Evolutionary conservation across 2,113 vertebrate genomes (phyloP), one percentile per base, ranked within the genome.

Genomic region (Malurus alboscapulatus): DNA sequence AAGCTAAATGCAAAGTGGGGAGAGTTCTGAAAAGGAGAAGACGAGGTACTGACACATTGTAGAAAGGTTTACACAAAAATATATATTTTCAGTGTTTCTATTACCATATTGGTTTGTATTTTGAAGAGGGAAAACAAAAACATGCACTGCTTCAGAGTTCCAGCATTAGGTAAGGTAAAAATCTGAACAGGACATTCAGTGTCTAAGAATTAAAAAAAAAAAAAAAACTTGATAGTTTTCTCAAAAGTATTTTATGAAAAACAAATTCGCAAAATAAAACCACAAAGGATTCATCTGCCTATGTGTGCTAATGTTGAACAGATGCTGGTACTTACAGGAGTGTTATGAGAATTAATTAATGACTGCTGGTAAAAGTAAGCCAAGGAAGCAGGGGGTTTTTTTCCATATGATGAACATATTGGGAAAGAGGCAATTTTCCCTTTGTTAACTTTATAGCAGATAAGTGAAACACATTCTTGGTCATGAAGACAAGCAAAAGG

Each of bases 331-430:
- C 50, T 89, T 92, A 82, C 58, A 91, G 40, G 24, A 87, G 32
- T 40, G 74, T 59, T 96, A 72, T 47, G 84, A 94, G 78, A 76
- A 94, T 92, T 93, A 93, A 95, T 91, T 95, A 92, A 76, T 69
- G 66, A 82, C 42, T 62, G 18, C 18, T 79, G 54, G 10, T 77
- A 44, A 65, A 79, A 96, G 20, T 45, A 72, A 92, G 62, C 54
- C 44, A 26, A 76, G 40, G 55, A 87, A 89, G 17, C 22, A 54
- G 18, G n/a, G n/a, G 2, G 32, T 88, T 84, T 40, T 40, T 51
- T 48, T 61, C 62, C 15, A 15, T 87, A 51, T 47, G 58, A 50
- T 47, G 62, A 72, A 66, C 62, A 47, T 68, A 47, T 38, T 44
- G 69, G 5, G 10, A 85, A 89, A 76, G 19, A 34, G 21, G 21